Evolutionary conservation across 2,888 invertebrate genomes (phyloP).

Genomic region (Oegoconia quadripuncta): DNA sequence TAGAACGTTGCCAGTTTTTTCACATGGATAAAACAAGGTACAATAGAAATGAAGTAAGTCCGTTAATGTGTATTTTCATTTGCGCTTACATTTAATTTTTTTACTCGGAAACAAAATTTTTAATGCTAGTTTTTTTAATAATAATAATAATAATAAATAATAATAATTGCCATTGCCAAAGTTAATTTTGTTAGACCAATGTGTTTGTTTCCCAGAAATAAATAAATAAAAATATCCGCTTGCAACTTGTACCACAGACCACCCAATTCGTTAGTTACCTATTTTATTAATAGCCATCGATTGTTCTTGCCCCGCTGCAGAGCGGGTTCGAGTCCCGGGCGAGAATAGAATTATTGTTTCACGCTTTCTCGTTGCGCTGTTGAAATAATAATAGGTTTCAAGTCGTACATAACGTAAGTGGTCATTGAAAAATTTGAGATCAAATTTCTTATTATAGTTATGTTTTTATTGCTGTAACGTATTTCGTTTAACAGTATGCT

Average conservation of each 20-base stretch:
- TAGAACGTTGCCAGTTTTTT: no score
- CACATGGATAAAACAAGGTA: no score
- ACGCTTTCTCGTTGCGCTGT: slow-evolving; percentile 18
- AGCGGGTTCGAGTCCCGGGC: slow-evolving; percentile 39
- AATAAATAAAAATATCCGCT: no score
- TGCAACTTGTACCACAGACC: slow-evolving; percentile 27
- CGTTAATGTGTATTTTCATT: no score
- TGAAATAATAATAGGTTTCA: slow-evolving; percentile 33
- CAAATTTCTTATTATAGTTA: no score
- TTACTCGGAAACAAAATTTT: no score
- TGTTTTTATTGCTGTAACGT: not conserved
- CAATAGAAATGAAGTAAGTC: no score
- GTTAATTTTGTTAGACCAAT: no score
- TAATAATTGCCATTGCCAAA: no score
- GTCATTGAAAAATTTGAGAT: slow-evolving; percentile 12
- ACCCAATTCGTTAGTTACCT: slow-evolving; percentile 35
- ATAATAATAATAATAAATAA: no score
- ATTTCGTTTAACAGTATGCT: not conserved
- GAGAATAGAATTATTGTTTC: slow-evolving; percentile 47
- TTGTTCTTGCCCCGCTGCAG: slow-evolving; percentile 46
- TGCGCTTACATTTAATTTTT: slow-evolving; percentile 1
- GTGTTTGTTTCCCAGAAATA: no score
- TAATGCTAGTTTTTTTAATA: no score
- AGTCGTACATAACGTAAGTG: slow-evolving; percentile 17
- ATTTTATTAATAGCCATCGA: slow-evolving; percentile 58